Evolutionary conservation across 2,888 invertebrate species (phyloP).

Genomic region (Drosophila gaucha): DNA sequence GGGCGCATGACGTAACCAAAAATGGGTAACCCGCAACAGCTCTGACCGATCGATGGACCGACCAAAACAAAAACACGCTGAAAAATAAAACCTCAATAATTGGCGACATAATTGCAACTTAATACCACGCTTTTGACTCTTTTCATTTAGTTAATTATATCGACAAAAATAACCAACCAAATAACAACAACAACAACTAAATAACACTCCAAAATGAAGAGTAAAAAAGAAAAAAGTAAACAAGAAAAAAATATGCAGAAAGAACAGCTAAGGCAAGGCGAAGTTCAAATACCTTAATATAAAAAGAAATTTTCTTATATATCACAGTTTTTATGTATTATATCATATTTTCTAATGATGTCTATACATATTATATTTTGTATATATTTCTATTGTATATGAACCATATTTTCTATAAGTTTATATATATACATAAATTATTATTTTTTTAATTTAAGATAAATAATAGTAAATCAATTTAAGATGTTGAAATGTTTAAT

Average conservation of each 20-base stretch:
- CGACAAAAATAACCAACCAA: conserved; percentile 33
- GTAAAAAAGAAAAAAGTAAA: background rate
- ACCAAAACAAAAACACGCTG: conserved; percentile 70
- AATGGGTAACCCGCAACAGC: conserved; percentile 37
- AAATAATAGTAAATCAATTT: too few relatives aligned
- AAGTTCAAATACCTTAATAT: background rate
- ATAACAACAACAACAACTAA: conserved; percentile 21
- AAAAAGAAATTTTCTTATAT: background rate
- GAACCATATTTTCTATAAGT: too few relatives aligned
- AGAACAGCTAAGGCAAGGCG: background rate
- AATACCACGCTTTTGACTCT: conserved; percentile 77
- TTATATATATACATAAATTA: too few relatives aligned
- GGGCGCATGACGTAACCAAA: conserved; percentile 55
- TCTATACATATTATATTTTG: too few relatives aligned
- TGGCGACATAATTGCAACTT: conserved; percentile 79
- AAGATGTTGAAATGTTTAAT: too few relatives aligned
- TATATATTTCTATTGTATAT: too few relatives aligned
- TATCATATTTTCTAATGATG: background rate
- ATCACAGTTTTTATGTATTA: background rate
- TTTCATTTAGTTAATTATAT: conserved; percentile 80
- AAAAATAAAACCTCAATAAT: conserved; percentile 78
- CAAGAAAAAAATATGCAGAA: background rate
- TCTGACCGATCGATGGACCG: conserved; percentile 14
- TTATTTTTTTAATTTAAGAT: too few relatives aligned
- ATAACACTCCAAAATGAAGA: conserved; percentile 48